A percentile compares a stretch with the other conserved stretches of the same genome.
phyloP scores from a whole-genome alignment of 2,888 invertebrate species.

The Limnephilus auricula region DNA sequence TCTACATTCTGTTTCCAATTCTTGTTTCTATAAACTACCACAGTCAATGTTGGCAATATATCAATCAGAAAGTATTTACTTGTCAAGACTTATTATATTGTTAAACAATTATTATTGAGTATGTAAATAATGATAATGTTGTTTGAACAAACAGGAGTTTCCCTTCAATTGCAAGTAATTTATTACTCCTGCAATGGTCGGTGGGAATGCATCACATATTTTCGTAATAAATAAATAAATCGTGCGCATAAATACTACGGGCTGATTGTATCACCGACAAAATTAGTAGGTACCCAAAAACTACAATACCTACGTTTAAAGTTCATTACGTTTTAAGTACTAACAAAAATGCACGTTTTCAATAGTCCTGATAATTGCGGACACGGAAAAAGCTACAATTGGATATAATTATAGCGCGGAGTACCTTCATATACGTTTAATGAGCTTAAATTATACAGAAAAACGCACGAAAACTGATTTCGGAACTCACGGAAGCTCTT shows the following conservation, averaged over 20 bases:
- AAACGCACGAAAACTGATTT: slow-evolving; percentile 30
- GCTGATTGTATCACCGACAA: slow-evolving; percentile 13
- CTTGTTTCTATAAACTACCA: background rate
- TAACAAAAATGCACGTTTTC: slow-evolving; percentile 9
- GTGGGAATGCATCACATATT: slow-evolving; percentile 49
- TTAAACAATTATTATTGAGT: slow-evolving; percentile 51
- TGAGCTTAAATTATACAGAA: slow-evolving; percentile 12
- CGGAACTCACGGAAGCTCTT: background rate
- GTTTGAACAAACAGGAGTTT: slow-evolving; percentile 50
- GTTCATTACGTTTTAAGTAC: slow-evolving; percentile 8
- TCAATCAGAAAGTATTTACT: slow-evolving; percentile 50
- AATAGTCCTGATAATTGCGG: slow-evolving; percentile 10
- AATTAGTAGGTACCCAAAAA: slow-evolving; percentile 15
- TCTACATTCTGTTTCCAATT: background rate
- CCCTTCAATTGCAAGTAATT: slow-evolving; percentile 55
- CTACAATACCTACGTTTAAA: slow-evolving; percentile 25
- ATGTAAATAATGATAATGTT: background rate
- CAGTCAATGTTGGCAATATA: background rate
- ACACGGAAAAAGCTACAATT: slow-evolving; percentile 8
- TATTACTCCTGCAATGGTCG: slow-evolving; percentile 37
- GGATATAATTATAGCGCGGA: slow-evolving; percentile 30
- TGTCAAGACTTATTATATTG: slow-evolving; percentile 51
- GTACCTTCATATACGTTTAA: slow-evolving; percentile 7
- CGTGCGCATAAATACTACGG: slow-evolving; percentile 16
- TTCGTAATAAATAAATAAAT: slow-evolving; percentile 34